Evolutionary conservation across 2,888 invertebrate genomes (phyloP), one percentile per base, ranked within the genome.

Genomic region (Patella depressa): DNA sequence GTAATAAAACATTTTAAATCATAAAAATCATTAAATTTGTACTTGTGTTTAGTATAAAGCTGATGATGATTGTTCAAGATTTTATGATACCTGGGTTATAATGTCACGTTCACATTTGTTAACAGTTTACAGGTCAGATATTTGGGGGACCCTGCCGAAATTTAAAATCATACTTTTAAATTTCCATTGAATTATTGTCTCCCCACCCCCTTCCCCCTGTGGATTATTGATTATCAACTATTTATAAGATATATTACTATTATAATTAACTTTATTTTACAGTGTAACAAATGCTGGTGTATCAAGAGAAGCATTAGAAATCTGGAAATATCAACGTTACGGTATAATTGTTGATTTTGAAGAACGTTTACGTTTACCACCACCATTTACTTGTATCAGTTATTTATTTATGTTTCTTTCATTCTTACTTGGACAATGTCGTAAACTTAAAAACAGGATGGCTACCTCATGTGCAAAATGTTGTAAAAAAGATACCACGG

Each of bases 301-400:
- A 85, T 97, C 97, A 93, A 96, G 96, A 83, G 95, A 97, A 89
- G 96, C 98, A 82, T 96, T 97, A 93, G 97, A 98, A 94, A 96
- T 96, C 92, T 99, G 98, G 98, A 97, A 98, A 96, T 98, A 98
- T 92, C 98, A 98, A 94, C 94, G 98, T 82, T 99, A 93, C 96
- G 97, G 82, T 14, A 90, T 93, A 71, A 98, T 99, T 76, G 98
- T 98, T 96, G 98, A 98, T 91, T 98, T 98, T 90, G 98, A 98
- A 92, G 96, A 96, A 90, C 97, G 98, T 89, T 98, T 98, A 0
- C 95, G 97, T n/a, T 92, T 99, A 59, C 98, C 98, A 2, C 98
- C 98, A 0, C 98, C 98, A 0, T 93, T 98, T 72, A 97, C 98
- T 85, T 94, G 96, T 77, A 94, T 98, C 84, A 96, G 95, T 89